phyloP scores from a whole-genome alignment of 2,113 vertebrate genomes.

The Gavia stellata region DNA sequence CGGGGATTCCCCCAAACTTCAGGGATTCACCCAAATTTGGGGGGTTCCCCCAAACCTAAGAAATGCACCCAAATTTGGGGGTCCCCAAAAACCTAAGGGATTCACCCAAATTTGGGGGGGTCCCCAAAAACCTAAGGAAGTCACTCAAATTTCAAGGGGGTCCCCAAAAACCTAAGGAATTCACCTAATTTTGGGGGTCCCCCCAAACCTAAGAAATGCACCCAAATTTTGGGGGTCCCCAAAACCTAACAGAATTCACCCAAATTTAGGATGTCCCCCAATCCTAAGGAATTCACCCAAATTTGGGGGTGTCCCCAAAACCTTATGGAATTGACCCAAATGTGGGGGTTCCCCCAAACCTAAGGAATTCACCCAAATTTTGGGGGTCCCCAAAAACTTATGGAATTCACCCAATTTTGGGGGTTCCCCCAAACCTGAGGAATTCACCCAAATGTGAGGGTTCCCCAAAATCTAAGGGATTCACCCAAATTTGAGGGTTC shows the following conservation, averaged over 20 bases:
- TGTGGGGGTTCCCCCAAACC: too few relatives aligned
- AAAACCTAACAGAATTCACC: too few relatives aligned
- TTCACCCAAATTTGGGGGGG: too few relatives aligned
- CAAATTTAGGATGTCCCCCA: too few relatives aligned
- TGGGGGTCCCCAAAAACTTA: background rate
- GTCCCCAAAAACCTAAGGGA: too few relatives aligned
- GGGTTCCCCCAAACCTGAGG: background rate
- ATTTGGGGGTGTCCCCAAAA: background rate
- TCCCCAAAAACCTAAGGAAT: background rate
- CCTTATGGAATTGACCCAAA: background rate
- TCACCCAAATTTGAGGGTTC: background rate
- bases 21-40: background rate
- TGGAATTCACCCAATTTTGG: background rate
- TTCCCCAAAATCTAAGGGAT: background rate
- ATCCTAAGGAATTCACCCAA: background rate
- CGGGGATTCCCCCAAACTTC: background rate
- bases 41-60: background rate
- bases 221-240: too few relatives aligned
- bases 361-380: background rate
- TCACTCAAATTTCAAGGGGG: background rate
- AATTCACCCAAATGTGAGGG: background rate
- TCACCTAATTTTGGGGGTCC: too few relatives aligned
- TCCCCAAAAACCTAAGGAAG: background rate
- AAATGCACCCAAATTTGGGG: background rate
- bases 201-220: too few relatives aligned